Evolutionary conservation across 2,888 invertebrate species (phyloP), one percentile per base, ranked within the genome.

Genomic region (Sarcophaga caerulescens): DNA sequence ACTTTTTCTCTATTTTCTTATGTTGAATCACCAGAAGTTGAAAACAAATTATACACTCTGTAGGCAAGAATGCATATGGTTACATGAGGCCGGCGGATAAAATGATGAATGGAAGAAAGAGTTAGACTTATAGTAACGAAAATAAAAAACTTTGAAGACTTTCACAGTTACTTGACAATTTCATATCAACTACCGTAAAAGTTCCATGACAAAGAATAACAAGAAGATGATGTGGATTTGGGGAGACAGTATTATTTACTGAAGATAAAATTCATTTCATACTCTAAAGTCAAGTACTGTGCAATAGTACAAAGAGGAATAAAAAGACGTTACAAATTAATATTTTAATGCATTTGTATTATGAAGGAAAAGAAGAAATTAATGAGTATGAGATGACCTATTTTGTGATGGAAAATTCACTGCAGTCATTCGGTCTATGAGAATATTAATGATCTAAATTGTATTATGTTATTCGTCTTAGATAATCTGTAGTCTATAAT

Each of bases 301-400:
- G n/a, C 17, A 25, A 57, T 76, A 62, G 44, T 14, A 63, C 11
- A 25, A 76, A 1, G 1, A 25, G 14, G 14, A 65, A 44, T 35
- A 35, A 70, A 35, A 71, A 66, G 10, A 60, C 12, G 59, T 71
- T 60, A 60, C 47, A 77, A 82, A 82, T 82, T 82, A 77, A 59
- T 60, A 62, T 69, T 66, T 47, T 17, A 52, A 3, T 17, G 52
- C 5, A 12, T 52, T 52, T 3, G 4, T 17, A 52, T 17, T 14
- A 17, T 52, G 17, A 35, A 35, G 35, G 35, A 35, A 10, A 10
- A 10, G 8, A 1, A 35, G 10, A 2, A 2, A 8, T 4, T 35
- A 35, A 10, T 35, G 8, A 10, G 8, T 10, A 35, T 35, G 52
- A 14, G 52, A 17, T 52, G 17, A 17, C 17, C 52, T 14, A 52